Percentiles rank a stretch among this genome's conserved stretches.
These are phyloP conservation scores for Huso huso DNA, from an alignment of 2,797 vertebrate genomes.

Conservation along the genomic window DNA sequence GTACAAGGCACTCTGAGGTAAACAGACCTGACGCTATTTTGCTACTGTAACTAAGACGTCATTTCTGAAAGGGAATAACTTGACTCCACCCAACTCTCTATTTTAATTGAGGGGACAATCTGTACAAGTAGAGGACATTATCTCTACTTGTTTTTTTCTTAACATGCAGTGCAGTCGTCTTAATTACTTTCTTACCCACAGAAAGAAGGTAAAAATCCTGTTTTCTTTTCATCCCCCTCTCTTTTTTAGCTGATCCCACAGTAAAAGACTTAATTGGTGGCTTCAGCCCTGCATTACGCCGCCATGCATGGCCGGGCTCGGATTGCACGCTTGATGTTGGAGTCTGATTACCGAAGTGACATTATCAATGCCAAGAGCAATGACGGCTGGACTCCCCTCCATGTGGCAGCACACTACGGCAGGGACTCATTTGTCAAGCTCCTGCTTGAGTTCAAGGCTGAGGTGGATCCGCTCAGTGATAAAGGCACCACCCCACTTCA, in stretches of 20 bases:
- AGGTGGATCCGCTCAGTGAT: slow-evolving; percentile 93
- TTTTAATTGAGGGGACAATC: no score
- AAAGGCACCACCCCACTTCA: slow-evolving; percentile 95
- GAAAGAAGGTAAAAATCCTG: no score
- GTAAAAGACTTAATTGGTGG: slow-evolving; percentile 96
- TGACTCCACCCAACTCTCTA: no score
- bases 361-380: slow-evolving; percentile 97
- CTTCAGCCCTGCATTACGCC: slow-evolving; percentile 92
- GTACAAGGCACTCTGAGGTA: no score
- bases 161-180: no score
- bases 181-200: no score
- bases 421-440: slow-evolving; percentile 92
- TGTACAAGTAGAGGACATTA: no score
- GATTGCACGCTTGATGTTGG: slow-evolving; percentile 91
- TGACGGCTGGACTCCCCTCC: slow-evolving; percentile 94
- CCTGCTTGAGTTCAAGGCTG: slow-evolving; percentile 91
- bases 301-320: slow-evolving; percentile 95
- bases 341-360: slow-evolving; percentile 84
- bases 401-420: slow-evolving; percentile 95
- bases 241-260: slow-evolving; percentile 80
- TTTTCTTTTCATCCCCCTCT: background rate
- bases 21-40: no score
- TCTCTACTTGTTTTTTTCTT: no score
- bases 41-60: no score
- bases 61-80: no score